A percentile compares a stretch with the other conserved stretches of the same genome.
phyloP scores from a whole-genome alignment of 2,113 vertebrate species.

The Psophia crepitans region DNA sequence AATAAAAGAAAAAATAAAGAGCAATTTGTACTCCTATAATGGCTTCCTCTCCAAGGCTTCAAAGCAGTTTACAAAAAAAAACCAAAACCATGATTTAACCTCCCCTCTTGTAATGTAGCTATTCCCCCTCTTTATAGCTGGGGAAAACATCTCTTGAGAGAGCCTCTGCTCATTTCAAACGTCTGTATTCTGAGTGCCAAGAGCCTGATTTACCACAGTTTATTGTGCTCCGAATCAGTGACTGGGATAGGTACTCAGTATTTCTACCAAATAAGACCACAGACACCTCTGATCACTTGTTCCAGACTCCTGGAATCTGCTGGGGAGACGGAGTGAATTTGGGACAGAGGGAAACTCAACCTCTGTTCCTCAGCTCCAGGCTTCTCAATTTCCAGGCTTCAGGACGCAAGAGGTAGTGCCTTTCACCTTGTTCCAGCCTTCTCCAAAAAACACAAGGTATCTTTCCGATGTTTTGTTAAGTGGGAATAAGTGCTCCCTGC shows the following conservation, averaged over 20 bases:
- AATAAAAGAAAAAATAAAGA: constrained; percentile 60
- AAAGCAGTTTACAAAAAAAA: constrained; percentile 17
- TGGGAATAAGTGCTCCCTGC: neutral
- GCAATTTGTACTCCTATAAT: constrained; percentile 49
- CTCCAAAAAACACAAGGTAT: neutral
- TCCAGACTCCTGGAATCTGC: neutral
- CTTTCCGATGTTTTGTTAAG: constrained; percentile 4
- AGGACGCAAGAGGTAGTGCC: neutral
- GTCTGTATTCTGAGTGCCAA: constrained; percentile 9
- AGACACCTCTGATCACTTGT: neutral
- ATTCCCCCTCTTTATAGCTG: constrained; percentile 8
- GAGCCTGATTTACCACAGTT: neutral
- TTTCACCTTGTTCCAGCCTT: constrained; percentile 7
- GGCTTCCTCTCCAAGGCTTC: constrained; percentile 37
- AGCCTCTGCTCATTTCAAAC: neutral
- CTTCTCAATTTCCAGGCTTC: neutral
- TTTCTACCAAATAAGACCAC: constrained; percentile 10
- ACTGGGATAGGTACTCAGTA: neutral
- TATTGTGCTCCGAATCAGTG: neutral
- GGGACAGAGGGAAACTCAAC: neutral
- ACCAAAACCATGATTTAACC: constrained; percentile 15
- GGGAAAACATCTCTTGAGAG: constrained; percentile 16
- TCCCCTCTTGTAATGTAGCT: neutral
- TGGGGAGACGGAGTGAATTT: neutral
- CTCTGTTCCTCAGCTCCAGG: neutral